Evolutionary conservation across 2,797 vertebrate genomes (phyloP).

Genomic region (Enteromius afrohamiltoni): DNA sequence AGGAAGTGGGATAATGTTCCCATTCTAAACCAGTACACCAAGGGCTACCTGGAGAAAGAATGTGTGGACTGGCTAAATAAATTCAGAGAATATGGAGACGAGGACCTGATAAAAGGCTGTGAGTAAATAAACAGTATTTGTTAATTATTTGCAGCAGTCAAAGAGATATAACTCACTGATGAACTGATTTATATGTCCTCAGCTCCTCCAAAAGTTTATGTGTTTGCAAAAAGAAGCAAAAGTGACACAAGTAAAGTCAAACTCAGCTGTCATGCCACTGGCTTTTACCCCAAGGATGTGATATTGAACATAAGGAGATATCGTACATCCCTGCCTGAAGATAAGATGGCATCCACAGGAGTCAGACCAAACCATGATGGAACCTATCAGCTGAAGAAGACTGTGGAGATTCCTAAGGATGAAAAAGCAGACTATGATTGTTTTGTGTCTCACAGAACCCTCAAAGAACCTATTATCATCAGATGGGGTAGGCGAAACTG

Average conservation of each 20-base stretch:
- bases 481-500: slow-evolving; percentile 60
- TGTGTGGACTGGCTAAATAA: slow-evolving; percentile 70
- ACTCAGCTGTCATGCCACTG: neutral
- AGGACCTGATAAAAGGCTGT: rapidly evolving
- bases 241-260: neutral
- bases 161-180: neutral
- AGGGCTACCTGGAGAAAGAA: slow-evolving; percentile 57
- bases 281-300: neutral
- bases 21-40: slow-evolving; percentile 76
- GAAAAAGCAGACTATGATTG: slow-evolving; percentile 57
- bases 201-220: slow-evolving; percentile 31
- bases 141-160: neutral
- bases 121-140: neutral
- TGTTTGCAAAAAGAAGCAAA: slow-evolving; percentile 50
- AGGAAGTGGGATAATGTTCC: slow-evolving; percentile 70
- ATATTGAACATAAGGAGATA: neutral
- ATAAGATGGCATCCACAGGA: rapidly evolving
- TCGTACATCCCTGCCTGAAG: neutral
- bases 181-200: slow-evolving; percentile 4
- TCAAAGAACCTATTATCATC: rapidly evolving
- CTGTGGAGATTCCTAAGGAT: slow-evolving; percentile 52
- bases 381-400: slow-evolving; percentile 64
- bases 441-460: neutral
- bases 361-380: slow-evolving; percentile 64
- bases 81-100: neutral